Percentiles rank a stretch among this genome's conserved stretches.
Evolutionary conservation across 2,113 vertebrate genomes (phyloP).

Genomic region (Chaenocephalus aceratus): DNA sequence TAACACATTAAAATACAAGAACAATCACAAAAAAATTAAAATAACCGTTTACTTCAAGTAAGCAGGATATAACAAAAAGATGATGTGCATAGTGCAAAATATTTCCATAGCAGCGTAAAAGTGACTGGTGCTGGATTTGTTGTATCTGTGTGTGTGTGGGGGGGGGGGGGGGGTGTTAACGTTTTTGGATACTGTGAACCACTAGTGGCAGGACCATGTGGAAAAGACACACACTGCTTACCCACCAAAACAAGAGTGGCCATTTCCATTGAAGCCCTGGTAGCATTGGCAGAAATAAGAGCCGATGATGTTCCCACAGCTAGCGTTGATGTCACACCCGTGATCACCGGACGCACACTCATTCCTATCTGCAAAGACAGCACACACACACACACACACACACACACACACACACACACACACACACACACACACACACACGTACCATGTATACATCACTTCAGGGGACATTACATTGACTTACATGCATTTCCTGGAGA

Average conservation of each 20-base stretch:
- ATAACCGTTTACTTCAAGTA: too few relatives aligned
- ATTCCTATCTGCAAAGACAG: conserved; percentile 79
- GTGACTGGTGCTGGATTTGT: too few relatives aligned
- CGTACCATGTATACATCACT: too few relatives aligned
- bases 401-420: background rate
- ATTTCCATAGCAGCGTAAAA: too few relatives aligned
- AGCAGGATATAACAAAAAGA: too few relatives aligned
- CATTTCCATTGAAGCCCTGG: conserved; percentile 86
- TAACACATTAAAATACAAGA: too few relatives aligned
- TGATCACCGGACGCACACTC: conserved; percentile 82
- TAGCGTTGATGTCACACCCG: conserved; percentile 83
- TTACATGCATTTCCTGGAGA: too few relatives aligned
- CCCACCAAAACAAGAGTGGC: conserved; percentile 84
- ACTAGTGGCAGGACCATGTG: background rate
- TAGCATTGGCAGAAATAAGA: conserved; percentile 88
- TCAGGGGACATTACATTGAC: too few relatives aligned
- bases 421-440: background rate
- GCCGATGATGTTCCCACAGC: conserved; percentile 85
- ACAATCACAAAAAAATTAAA: too few relatives aligned
- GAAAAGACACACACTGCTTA: conserved; percentile 8
- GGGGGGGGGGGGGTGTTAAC: too few relatives aligned
- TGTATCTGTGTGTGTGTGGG: too few relatives aligned
- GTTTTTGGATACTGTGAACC: background rate
- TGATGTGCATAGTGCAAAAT: too few relatives aligned
- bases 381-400: background rate